A percentile compares a stretch with the other conserved stretches of the same genome.
Conservation (phyloP, 2,113 vertebrate genomes). For the Callocephalon fimbriatum region DNA sequence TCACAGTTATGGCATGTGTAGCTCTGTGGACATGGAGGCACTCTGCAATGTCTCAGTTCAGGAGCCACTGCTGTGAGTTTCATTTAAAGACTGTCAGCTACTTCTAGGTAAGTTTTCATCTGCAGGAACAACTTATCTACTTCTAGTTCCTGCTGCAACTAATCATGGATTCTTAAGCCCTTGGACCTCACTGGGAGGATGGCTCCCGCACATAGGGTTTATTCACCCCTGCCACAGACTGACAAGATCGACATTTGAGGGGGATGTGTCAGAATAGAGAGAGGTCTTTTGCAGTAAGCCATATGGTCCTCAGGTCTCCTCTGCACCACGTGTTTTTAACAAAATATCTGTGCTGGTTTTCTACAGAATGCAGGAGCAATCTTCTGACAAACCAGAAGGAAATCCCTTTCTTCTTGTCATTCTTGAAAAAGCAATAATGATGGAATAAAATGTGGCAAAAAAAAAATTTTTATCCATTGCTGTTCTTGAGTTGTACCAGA, state of each 20-base stretch:
- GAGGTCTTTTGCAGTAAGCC: neutral
- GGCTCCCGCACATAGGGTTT: neutral
- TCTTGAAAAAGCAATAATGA: neutral
- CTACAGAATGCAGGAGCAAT: neutral
- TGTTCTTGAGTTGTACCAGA: neutral
- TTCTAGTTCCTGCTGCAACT: neutral
- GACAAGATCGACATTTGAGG: neutral
- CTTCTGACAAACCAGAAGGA: neutral
- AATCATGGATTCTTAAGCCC: neutral
- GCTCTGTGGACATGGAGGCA: neutral
- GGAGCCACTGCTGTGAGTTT: neutral
- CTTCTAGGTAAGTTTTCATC: neutral
- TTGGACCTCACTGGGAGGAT: neutral
- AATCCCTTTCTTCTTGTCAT: slow-evolving; percentile 5
- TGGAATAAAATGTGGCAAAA: neutral
- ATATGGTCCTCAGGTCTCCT: slow-evolving; percentile 4
- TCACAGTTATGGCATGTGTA: neutral
- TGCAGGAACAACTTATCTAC: neutral
- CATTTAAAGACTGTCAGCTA: neutral
- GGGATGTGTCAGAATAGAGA: neutral
- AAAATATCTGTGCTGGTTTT: neutral
- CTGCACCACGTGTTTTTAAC: neutral
- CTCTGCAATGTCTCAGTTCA: neutral
- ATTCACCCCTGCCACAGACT: neutral
- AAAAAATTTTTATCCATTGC: neutral